A percentile compares a stretch with the other conserved stretches of the same genome.
Evolutionary conservation across 2,797 vertebrate genomes (phyloP).

Genomic region (Euphonia xanthogaster): DNA sequence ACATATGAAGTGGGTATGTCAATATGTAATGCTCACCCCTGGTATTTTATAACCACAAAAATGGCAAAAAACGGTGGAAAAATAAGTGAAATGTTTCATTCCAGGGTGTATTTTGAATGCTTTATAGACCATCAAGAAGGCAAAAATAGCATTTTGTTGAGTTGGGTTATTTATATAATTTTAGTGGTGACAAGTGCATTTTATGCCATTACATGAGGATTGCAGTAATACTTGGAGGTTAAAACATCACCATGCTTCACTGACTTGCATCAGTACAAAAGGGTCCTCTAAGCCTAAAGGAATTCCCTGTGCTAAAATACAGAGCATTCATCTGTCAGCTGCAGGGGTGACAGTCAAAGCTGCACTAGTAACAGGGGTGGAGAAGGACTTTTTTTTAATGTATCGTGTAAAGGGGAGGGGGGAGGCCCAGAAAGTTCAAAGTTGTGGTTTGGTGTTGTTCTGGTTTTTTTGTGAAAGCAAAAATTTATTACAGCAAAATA

Average conservation of each 20-base stretch:
- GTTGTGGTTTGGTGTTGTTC: background rate
- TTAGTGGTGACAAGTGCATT: background rate
- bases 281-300: background rate
- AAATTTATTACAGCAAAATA: background rate
- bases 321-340: background rate
- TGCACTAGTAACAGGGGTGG: background rate
- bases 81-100: background rate
- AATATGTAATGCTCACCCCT: background rate
- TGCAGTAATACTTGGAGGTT: background rate
- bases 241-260: background rate
- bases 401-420: background rate
- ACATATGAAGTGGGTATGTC: background rate
- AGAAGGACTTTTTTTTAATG: background rate
- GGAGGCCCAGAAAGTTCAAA: background rate
- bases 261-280: background rate
- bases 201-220: background rate
- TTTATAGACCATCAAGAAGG: background rate
- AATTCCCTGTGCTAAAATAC: background rate
- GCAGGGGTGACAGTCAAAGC: background rate
- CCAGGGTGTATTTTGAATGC: background rate
- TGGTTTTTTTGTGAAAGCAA: background rate
- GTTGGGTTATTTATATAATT: background rate
- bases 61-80: background rate
- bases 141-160: background rate
- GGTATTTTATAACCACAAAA: background rate